Conservation (phyloP, 2,113 vertebrate genomes). For the Heterotilapia buettikoferi region DNA sequence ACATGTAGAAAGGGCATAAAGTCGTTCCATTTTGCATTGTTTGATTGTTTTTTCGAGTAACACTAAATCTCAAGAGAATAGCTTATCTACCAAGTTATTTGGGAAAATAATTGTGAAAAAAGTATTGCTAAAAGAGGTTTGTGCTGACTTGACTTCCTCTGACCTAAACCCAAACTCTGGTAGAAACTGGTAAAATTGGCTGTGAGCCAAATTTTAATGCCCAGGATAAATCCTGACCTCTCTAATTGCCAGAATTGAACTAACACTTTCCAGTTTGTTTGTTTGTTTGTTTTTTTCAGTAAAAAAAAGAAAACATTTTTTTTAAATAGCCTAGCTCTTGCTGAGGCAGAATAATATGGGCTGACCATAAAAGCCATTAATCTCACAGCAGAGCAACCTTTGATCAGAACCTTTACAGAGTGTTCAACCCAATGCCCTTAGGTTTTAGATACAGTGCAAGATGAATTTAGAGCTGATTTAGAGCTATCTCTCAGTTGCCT, state of each 20-base stretch:
- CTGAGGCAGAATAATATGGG: background rate
- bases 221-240: background rate
- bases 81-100: background rate
- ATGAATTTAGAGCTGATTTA: background rate
- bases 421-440: background rate
- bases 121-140: background rate
- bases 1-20: background rate
- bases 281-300: accelerated
- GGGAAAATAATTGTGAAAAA: background rate
- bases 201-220: background rate
- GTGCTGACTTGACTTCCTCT: background rate
- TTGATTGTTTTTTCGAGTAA: background rate
- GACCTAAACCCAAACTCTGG: background rate
- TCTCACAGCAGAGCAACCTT: conserved; percentile 10
- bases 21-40: background rate
- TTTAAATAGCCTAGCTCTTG: background rate
- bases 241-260: background rate
- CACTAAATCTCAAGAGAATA: background rate
- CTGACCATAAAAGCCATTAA: conserved; percentile 2
- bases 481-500: background rate
- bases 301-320: background rate
- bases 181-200: background rate
- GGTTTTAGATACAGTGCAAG: background rate
- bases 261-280: background rate
- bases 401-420: conserved; percentile 4